phyloP scores from a whole-genome alignment of 2,113 vertebrate species.

The Trematomus loennbergii region DNA sequence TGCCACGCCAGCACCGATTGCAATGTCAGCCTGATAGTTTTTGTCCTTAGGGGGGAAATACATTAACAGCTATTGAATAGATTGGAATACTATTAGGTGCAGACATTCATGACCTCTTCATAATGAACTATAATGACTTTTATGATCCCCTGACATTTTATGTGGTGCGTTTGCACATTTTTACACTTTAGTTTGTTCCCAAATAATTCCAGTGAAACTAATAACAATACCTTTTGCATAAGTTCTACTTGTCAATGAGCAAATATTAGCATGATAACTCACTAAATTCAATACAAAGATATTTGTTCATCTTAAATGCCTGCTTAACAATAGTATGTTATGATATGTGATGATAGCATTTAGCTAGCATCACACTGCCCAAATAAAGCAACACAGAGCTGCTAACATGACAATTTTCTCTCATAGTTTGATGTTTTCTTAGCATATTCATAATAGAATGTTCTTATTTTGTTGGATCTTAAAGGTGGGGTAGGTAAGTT shows the following conservation, averaged over 20 bases:
- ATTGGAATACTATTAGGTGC: not conserved
- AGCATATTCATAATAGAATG: not conserved
- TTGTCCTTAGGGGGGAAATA: not conserved
- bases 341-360: no score
- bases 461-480: no score
- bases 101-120: not conserved
- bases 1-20: not conserved
- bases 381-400: not conserved
- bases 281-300: no score
- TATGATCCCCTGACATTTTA: not conserved
- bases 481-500: no score
- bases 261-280: not conserved
- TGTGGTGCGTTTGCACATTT: not conserved
- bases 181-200: not conserved
- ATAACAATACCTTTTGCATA: not conserved
- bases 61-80: not conserved
- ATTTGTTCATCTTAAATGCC: no score
- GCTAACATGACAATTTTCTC: not conserved
- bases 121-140: not conserved
- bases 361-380: not conserved
- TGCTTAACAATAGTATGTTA: not conserved
- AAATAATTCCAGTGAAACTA: not conserved
- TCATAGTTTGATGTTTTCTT: not conserved
- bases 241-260: not conserved
- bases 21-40: not conserved